A percentile compares a stretch with the other conserved stretches of the same genome.
phyloP scores from a whole-genome alignment of 2,888 invertebrate species.

The Ypsolopha scabrella region DNA sequence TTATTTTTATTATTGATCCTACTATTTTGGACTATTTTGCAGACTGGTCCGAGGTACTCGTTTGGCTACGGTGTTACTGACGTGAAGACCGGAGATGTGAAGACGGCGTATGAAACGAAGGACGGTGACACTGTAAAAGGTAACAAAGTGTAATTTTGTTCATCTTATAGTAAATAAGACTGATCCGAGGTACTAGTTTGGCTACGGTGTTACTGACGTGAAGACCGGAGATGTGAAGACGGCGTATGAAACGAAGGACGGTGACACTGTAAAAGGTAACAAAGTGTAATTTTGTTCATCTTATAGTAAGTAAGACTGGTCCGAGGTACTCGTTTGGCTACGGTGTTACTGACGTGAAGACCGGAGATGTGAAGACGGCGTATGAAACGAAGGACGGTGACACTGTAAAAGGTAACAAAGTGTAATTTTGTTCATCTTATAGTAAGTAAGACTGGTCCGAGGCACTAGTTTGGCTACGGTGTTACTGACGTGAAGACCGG shows the following conservation, averaged over 20 bases:
- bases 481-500: conserved; percentile 72
- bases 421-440: no score
- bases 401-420: conserved; percentile 66
- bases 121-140: conserved; percentile 72
- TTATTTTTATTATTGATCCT: neutral
- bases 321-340: conserved; percentile 73
- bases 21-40: conserved; percentile 25
- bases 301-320: no score
- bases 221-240: conserved; percentile 72
- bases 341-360: conserved; percentile 70
- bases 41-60: conserved; percentile 70
- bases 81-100: conserved; percentile 70
- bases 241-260: conserved; percentile 73
- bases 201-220: conserved; percentile 72
- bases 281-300: no score
- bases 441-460: conserved; percentile 68
- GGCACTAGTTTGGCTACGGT: conserved; percentile 73
- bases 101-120: conserved; percentile 73
- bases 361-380: conserved; percentile 72
- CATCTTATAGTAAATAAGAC: no score
- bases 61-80: conserved; percentile 75
- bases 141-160: no score
- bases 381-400: conserved; percentile 75
- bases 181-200: conserved; percentile 70
- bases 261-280: conserved; percentile 69